Conservation (phyloP, 30 jellyfish, hydroid and myxozoan genomes). For the Euphysa ruthae region DNA sequence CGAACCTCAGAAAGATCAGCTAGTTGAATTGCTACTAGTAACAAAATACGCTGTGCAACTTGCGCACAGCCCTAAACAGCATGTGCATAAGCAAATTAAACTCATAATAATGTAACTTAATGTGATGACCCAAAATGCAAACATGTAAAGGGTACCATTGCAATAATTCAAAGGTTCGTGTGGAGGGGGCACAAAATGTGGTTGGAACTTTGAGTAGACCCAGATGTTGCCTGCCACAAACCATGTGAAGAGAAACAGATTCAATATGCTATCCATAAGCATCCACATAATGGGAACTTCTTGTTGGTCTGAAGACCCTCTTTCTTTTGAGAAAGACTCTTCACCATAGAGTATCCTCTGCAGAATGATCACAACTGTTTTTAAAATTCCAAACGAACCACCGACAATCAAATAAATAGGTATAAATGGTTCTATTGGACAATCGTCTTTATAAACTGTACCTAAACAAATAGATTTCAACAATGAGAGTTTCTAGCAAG, state of each 20-base stretch:
- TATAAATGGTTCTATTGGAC: conserved; percentile 95
- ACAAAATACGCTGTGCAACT: conserved; percentile 95
- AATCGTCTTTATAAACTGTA: conserved; percentile 59
- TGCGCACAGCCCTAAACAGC: conserved; percentile 95
- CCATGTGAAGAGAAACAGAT: conserved; percentile 88
- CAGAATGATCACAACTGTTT: conserved; percentile 54
- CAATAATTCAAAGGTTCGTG: conserved; percentile 89
- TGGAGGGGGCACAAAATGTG: conserved; percentile 77
- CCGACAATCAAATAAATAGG: conserved; percentile 96
- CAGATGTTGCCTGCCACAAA: conserved; percentile 94
- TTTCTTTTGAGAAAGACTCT: conserved; percentile 5
- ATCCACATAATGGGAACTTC: conserved; percentile 66
- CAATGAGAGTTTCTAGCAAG: too few relatives aligned
- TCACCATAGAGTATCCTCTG: conserved; percentile 67
- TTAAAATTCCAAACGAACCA: conserved; percentile 89
- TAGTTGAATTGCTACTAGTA: conserved; percentile 34
- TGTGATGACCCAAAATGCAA: conserved; percentile 95
- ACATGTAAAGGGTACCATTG: conserved; percentile 65
- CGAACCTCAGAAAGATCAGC: too few relatives aligned
- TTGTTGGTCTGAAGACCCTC: background rate
- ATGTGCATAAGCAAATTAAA: conserved; percentile 74
- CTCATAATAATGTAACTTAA: conserved; percentile 70
- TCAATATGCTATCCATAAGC: conserved; percentile 73
- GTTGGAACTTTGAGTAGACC: conserved; percentile 90
- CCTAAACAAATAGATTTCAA: conserved; percentile 41